Base-by-base conservation (phyloP, 1,140 invertebrate genomes). In the Druon quercuslanigerum region DNA sequence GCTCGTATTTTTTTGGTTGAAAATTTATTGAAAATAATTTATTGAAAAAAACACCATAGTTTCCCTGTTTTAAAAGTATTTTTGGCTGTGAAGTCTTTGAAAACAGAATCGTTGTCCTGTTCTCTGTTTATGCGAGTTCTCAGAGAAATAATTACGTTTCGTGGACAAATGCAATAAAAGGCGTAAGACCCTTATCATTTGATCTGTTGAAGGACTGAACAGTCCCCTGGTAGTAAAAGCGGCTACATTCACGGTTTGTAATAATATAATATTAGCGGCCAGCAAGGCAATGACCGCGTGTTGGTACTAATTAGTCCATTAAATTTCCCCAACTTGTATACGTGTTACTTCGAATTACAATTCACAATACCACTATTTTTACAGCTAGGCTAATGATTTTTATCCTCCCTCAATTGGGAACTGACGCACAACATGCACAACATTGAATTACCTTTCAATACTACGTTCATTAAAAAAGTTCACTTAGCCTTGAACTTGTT, bases 111-210 rank as follows among this genome's bases (percentile, higher is more conserved):
- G 7, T 66, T 60, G 46, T 40, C 20, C 60, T 46, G 25, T 12
- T 66, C 14, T 14, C 33, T 16, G 20, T 33, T 16, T 66, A 8
- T 46, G 9, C 2, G 13, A 66, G 33, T 66, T 66, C 40, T 66
- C 13, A 9, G 25, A 33, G 20, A 66, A 66, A 66, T 66, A 40
- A 66, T 66, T 66, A 66, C 25, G 60, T 66, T 33, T 66, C 60
- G 60, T 66, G 60, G 33, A 66, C 60, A 66, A 66, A 33, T 66
- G 60, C 60, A 66, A 66, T 66, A 40, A 66, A 66, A 66, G 60
- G 60, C 60, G 60, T 40, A 66, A 46, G 9, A 46, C 60, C 60
- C 40, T 66, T 66, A 66, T 66, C 60, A 13, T 13, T 46, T 66
- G 25, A 66, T 66, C 60, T 46, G 25, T 16, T 16, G 60, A 66